A percentile compares a stretch with the other conserved stretches of the same genome.
These are phyloP conservation scores for Atopsyche davidsoni DNA, from an alignment of 1,140 invertebrate species.

Conservation along the genomic window DNA sequence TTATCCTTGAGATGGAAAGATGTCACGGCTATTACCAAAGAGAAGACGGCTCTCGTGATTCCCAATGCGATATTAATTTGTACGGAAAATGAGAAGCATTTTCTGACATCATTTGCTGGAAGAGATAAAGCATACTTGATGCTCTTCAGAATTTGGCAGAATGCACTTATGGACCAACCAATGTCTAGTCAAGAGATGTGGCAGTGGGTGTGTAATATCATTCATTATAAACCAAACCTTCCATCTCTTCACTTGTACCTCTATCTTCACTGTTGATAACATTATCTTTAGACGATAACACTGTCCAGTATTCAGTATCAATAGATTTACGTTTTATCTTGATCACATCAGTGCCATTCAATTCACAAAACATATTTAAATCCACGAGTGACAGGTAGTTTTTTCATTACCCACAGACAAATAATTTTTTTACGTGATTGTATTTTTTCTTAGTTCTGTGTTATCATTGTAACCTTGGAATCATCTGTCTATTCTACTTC, in stretches of 20 bases:
- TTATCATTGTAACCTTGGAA: too few relatives aligned
- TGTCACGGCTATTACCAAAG: conserved; percentile 86
- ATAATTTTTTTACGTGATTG: too few relatives aligned
- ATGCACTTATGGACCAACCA: conserved; percentile 84
- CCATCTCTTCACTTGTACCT: too few relatives aligned
- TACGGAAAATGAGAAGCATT: conserved; percentile 80
- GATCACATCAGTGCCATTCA: too few relatives aligned
- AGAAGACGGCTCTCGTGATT: conserved; percentile 77
- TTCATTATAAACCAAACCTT: too few relatives aligned
- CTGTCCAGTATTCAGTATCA: too few relatives aligned
- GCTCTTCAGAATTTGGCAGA: conserved; percentile 94
- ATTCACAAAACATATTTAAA: not conserved
- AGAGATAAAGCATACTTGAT: conserved; percentile 91
- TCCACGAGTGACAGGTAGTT: not conserved
- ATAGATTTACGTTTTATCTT: too few relatives aligned
- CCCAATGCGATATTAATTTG: conserved; percentile 89
- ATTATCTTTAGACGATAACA: too few relatives aligned
- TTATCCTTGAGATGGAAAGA: conserved; percentile 79
- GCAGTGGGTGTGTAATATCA: conserved; percentile 59
- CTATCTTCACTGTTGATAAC: too few relatives aligned
- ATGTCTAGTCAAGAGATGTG: conserved; percentile 84
- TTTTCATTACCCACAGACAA: not conserved
- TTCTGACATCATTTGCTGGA: conserved; percentile 87
- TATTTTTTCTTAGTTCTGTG: too few relatives aligned
- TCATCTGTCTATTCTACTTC: too few relatives aligned